These are phyloP conservation scores for Creontiades dilutus DNA, from an alignment of 2,888 invertebrate genomes.

Conservation along the genomic window DNA sequence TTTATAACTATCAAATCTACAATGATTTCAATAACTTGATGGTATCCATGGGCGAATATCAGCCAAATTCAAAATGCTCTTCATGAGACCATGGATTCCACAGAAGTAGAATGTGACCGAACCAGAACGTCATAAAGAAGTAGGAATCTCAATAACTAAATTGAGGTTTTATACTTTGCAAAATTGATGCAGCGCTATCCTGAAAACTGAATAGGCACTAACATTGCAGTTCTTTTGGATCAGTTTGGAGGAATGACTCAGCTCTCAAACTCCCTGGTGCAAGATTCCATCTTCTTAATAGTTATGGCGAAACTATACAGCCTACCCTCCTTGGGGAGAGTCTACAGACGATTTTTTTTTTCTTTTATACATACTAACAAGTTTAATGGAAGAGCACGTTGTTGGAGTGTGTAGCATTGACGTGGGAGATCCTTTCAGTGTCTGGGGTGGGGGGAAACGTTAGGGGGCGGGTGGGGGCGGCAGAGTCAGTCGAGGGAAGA, in stretches of 20 bases:
- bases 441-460: conserved; percentile 49
- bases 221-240: neutral
- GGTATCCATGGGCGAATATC: too few relatives aligned
- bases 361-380: conserved; percentile 55
- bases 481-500: conserved; percentile 59
- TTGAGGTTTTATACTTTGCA: too few relatives aligned
- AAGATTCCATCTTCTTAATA: neutral
- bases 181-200: too few relatives aligned
- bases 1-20: too few relatives aligned
- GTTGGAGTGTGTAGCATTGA: conserved; percentile 72
- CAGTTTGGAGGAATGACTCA: neutral
- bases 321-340: conserved; percentile 6
- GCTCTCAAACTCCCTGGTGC: neutral
- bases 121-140: too few relatives aligned
- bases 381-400: conserved; percentile 68
- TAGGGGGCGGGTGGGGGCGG: conserved; percentile 50
- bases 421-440: conserved; percentile 70
- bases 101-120: too few relatives aligned
- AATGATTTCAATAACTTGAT: too few relatives aligned
- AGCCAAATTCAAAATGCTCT: too few relatives aligned
- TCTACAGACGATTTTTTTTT: neutral
- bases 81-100: too few relatives aligned
- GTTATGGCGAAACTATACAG: conserved; percentile 42
- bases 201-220: too few relatives aligned
- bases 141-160: too few relatives aligned